These are phyloP conservation scores for Phrynocephalus vlangalii DNA, from an alignment of 2,797 vertebrate species.

Conservation along the genomic window DNA sequence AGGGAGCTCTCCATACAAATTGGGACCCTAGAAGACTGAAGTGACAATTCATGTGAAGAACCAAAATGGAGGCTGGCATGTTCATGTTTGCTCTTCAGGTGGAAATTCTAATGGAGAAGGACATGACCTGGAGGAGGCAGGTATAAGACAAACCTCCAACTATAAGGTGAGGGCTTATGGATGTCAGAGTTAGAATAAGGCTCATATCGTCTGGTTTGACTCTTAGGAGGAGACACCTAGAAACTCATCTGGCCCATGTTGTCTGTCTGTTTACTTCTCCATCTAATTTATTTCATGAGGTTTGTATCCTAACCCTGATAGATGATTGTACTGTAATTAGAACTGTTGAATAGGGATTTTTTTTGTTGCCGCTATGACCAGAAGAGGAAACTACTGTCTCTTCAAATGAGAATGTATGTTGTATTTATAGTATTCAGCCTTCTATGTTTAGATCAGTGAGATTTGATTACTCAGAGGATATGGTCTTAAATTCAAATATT, in stretches of 20 bases:
- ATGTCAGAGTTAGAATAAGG: no score
- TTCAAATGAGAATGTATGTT: slow-evolving; percentile 14
- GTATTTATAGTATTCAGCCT: slow-evolving; percentile 10
- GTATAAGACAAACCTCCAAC: no score
- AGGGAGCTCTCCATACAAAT: no score
- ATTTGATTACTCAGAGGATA: slow-evolving; percentile 2
- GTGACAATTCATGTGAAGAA: no score
- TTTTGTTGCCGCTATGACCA: not conserved
- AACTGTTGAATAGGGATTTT: not conserved
- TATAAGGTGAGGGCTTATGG: no score
- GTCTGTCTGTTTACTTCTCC: not conserved
- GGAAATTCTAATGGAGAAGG: no score
- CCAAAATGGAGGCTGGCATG: no score
- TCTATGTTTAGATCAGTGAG: slow-evolving; percentile 29
- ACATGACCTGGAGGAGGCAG: no score
- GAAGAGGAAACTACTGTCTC: slow-evolving; percentile 7
- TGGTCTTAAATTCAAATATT: not conserved
- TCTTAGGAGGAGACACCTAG: not conserved
- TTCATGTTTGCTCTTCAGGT: no score
- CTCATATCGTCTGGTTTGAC: not conserved
- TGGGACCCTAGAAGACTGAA: no score
- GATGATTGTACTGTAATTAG: slow-evolving; percentile 22
- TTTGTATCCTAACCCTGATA: slow-evolving; percentile 6
- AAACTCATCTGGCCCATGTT: not conserved
- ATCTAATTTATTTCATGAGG: not conserved